phyloP scores from a whole-genome alignment of 92 coral and sea anemone genomes.

The Zoanthus sansibaricus region DNA sequence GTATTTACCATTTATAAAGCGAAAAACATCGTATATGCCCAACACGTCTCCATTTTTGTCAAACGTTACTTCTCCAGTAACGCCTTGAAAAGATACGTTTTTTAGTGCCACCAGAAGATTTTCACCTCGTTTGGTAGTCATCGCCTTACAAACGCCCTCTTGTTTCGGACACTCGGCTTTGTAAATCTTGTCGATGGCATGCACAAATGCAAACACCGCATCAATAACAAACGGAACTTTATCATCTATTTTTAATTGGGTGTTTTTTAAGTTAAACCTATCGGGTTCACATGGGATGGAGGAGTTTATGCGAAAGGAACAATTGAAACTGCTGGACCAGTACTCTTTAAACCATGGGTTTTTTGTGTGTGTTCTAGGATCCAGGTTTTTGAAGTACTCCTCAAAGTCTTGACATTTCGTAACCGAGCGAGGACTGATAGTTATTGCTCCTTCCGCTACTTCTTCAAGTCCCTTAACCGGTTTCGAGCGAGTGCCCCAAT shows the following conservation, averaged over 20 bases:
- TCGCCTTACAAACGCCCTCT: conserved; percentile 72
- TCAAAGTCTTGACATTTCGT: conserved; percentile 47
- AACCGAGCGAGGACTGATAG: conserved; percentile 71
- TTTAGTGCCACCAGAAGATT: conserved; percentile 60
- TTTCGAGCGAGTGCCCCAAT: conserved; percentile 88
- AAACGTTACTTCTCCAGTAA: conserved; percentile 74
- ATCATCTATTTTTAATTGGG: conserved; percentile 71
- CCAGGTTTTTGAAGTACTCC: conserved; percentile 70
- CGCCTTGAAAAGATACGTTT: conserved; percentile 71
- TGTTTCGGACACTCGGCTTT: conserved; percentile 67
- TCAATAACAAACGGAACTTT: conserved; percentile 94
- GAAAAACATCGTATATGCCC: conserved; percentile 88
- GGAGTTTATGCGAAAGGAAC: conserved; percentile 60
- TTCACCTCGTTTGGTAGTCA: conserved; percentile 60
- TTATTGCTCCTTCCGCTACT: conserved; percentile 87
- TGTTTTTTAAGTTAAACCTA: conserved; percentile 15
- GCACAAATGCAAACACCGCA: conserved; percentile 91
- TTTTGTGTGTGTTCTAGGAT: conserved; percentile 56
- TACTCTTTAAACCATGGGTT: conserved; percentile 96
- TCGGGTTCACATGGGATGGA: conserved; percentile 50
- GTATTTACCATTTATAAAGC: conserved; percentile 61
- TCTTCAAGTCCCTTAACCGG: conserved; percentile 75
- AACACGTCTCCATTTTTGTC: conserved; percentile 82
- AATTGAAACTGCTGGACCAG: conserved; percentile 75
- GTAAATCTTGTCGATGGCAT: conserved; percentile 79